phyloP scores from a whole-genome alignment of 2,113 vertebrate genomes.

The Mesocricetus auratus region DNA sequence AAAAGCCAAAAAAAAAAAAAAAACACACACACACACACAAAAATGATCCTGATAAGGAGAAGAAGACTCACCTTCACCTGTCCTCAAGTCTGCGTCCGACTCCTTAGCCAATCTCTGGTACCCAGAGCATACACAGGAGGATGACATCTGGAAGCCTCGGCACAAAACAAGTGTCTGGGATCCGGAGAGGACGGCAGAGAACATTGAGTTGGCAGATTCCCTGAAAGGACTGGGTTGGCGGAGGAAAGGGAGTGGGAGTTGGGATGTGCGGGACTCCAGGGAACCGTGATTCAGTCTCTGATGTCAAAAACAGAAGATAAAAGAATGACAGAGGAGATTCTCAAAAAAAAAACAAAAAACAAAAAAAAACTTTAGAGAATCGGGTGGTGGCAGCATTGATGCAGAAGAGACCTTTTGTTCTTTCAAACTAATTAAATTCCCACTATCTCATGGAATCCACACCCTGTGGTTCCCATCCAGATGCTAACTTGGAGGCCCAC shows the following conservation, averaged over 20 bases:
- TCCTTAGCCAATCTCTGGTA: neutral
- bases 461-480: neutral
- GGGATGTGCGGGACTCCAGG: neutral
- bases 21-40: too few relatives aligned
- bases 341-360: neutral
- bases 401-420: neutral
- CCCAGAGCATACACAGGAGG: too few relatives aligned
- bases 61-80: too few relatives aligned
- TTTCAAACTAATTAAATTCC: neutral
- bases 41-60: neutral
- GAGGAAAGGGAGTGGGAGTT: neutral
- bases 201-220: slow-evolving; percentile 5
- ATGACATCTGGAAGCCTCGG: neutral
- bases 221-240: neutral
- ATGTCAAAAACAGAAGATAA: slow-evolving; percentile 5
- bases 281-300: slow-evolving; percentile 50
- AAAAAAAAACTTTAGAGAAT: neutral
- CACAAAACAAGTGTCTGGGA: neutral
- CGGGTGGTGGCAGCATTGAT: neutral
- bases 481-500: neutral
- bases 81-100: neutral
- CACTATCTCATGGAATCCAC: neutral
- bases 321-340: neutral
- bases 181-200: neutral
- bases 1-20: neutral